Evolutionary conservation across 2,113 vertebrate genomes (phyloP).

Genomic region (Rhizomys pruinosus): DNA sequence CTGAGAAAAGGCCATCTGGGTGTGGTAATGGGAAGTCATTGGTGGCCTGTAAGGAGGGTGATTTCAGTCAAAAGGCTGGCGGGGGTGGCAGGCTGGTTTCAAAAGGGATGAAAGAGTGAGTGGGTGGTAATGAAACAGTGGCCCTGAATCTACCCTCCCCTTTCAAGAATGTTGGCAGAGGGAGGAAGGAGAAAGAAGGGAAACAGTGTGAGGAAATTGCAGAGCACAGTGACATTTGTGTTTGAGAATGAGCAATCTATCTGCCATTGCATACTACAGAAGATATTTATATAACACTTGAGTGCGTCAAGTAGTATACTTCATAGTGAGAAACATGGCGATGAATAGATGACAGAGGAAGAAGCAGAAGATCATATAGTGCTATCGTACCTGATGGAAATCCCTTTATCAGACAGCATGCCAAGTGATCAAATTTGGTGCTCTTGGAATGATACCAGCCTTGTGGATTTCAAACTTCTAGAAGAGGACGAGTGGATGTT

Average conservation of each 20-base stretch:
- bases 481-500: background rate
- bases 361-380: background rate
- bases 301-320: background rate
- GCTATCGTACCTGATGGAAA: background rate
- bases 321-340: background rate
- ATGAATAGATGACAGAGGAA: background rate
- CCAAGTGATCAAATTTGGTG: background rate
- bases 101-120: constrained; percentile 32
- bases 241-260: background rate
- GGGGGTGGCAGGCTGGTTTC: constrained; percentile 34
- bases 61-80: constrained; percentile 28
- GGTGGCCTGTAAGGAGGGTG: background rate
- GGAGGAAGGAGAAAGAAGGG: constrained; percentile 18
- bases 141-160: background rate
- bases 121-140: background rate
- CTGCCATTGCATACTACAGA: background rate
- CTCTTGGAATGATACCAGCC: background rate
- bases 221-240: background rate
- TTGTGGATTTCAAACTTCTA: constrained; percentile 1
- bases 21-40: background rate
- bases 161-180: constrained; percentile 47
- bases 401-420: background rate
- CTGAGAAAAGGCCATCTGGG: background rate
- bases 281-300: background rate
- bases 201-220: background rate